Base-by-base conservation (phyloP, 2,888 invertebrate species). In the Boloria selene region DNA sequence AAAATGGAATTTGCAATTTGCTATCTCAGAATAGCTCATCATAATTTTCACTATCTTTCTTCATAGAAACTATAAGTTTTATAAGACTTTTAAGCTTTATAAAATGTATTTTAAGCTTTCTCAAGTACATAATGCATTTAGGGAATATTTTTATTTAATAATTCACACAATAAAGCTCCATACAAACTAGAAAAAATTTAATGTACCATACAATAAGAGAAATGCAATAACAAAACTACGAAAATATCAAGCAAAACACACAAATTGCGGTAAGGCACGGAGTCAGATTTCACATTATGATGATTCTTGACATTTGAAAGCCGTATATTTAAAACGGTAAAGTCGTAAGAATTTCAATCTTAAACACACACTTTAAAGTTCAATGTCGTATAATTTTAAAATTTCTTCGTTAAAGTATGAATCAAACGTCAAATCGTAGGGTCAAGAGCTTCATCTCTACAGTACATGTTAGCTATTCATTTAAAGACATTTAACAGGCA, bases 401-500 rank as follows among this genome's bases (percentile, higher is more conserved):
- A 31, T 58, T 59, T 63, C 53, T 67, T 77, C 74, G 77, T 81
- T 79, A 78, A 77, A 76, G 73, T 73, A 84, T 84, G 79, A 78
- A 81, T 85, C 84, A 82, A 77, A 72, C 78, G 79, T 83, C 81
- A 79, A 76, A 74, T 69, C 68, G 73, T 71, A 71, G 75, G 80
- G 81, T 77, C 79, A 79, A 75, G 74, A 78, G 78, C 77, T 75
- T 78, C 83, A 84, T 84, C 82, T 38, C 10, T 38, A 83, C 79
- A 72, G 79, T 73, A 76, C 61, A 64, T 59, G 68, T 72, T 69
- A 68, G 73, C 72, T 74, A 72, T 74, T 74, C 78, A 80, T 80
- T 79, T 78, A 74, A 76, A 71, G 71, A 72, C 71, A 65, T 71
- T 72, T 78, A 80, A 84, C 76, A 78, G 70, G 77, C 82, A 75